A percentile compares a stretch with the other conserved stretches of the same genome.
phyloP scores from a whole-genome alignment of 2,888 invertebrate genomes.

The Rhynchonema sp. region DNA sequence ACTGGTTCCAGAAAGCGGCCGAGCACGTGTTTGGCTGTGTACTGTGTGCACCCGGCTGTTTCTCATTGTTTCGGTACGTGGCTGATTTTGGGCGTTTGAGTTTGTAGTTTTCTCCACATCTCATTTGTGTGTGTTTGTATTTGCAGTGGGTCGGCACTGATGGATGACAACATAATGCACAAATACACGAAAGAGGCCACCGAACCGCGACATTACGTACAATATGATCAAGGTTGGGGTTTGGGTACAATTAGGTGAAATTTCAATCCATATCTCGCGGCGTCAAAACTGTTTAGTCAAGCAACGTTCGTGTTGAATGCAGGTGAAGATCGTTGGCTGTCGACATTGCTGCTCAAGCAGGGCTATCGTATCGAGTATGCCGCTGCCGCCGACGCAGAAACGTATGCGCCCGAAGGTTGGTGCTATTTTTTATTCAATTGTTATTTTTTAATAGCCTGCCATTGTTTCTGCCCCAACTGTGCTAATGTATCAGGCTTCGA shows the following conservation, averaged over 20 bases:
- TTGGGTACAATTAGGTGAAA: too few species aligned
- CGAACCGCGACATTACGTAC: constrained; percentile 64
- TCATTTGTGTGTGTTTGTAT: not conserved
- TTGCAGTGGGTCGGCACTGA: constrained; percentile 59
- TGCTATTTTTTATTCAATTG: too few species aligned
- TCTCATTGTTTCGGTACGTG: constrained; percentile 45
- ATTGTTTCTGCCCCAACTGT: too few species aligned
- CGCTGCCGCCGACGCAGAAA: constrained; percentile 33
- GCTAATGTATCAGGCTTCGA: too few species aligned
- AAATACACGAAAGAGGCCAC: constrained; percentile 48
- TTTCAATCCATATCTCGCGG: too few species aligned
- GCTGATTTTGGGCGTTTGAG: too few species aligned
- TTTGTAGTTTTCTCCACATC: not conserved
- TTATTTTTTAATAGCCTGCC: too few species aligned
- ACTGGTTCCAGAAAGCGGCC: constrained; percentile 78
- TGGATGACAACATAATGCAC: constrained; percentile 73
- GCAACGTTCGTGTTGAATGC: too few species aligned
- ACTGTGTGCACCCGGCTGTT: constrained; percentile 74
- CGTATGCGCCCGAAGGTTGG: constrained; percentile 28
- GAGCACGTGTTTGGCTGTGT: constrained; percentile 76
- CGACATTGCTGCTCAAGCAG: constrained; percentile 35
- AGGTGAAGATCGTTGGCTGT: constrained; percentile 37
- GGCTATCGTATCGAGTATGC: constrained; percentile 33
- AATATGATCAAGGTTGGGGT: constrained; percentile 59
- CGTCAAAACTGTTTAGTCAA: too few species aligned